Base-by-base conservation (phyloP, 2,113 vertebrate genomes). In the Cettia cetti region DNA sequence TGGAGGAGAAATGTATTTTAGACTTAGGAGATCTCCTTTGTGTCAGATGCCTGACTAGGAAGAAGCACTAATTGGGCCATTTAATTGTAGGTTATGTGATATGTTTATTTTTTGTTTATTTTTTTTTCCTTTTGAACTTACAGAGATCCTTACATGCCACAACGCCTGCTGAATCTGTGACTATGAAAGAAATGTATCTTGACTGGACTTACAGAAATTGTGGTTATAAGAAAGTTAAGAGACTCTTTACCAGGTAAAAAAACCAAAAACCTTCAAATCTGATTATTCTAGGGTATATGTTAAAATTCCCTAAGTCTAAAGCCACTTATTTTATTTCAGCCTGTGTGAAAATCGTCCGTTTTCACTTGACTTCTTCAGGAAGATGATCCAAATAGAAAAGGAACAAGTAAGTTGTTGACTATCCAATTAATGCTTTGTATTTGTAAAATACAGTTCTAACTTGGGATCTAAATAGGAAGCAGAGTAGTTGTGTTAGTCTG, bases 371-470 rank as follows among this genome's bases (percentile, higher is more conserved):
- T 99, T 99, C 98, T 99, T 99, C 97, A 98, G 95, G 96, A 98
- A 91, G 91, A 99, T 99, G 98, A 98, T 99, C 69, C 93, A 98
- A 77, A 98, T 99, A 47, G 99, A 99, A 98, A 99, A 99, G 91
- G 97, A 99, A 49, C 99, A 99, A 96, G 99, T 99, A 97, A 96
- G 98, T 91, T 97, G 21, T 95, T 96, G 56, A 84, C 21, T 70
- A 35, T 76, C 40, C 35, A 71, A 2, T 64, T 79, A 89, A 20
- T 57, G 24, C 28, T 53, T 91, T 86, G 13, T 89, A 27, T 42
- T 89, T 77, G 40, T 83, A 65, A 91, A 64, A 82, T 45, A 35
- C 7, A 31, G 12, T 71, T 89, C 53, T 64, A 35, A 75, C 11
- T 78, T 64, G 45, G 31, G 60, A 68, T 77, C 88, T 94, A 54